Evolutionary conservation across 2,888 invertebrate species (phyloP).

Genomic region (Pyrgus malvae): DNA sequence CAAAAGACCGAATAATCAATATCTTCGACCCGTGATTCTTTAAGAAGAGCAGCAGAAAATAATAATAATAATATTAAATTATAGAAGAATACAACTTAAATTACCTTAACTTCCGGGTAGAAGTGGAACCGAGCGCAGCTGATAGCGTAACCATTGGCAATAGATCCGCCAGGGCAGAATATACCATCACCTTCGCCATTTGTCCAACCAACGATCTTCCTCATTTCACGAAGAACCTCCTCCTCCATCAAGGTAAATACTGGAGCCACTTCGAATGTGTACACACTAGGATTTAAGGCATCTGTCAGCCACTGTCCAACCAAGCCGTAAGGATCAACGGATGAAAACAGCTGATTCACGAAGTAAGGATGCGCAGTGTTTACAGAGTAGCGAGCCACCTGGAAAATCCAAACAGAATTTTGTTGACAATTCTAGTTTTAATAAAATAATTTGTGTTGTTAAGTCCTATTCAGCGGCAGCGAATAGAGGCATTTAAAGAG

Average conservation of each 20-base stretch:
- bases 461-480: too few relatives aligned
- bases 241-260: constrained; percentile 95
- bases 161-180: constrained; percentile 94
- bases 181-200: constrained; percentile 91
- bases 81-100: constrained; percentile 31
- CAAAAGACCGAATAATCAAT: too few relatives aligned
- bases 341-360: constrained; percentile 93
- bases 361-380: constrained; percentile 95
- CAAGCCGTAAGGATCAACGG: constrained; percentile 91
- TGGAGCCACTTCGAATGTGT: constrained; percentile 94
- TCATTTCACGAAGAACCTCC: constrained; percentile 89
- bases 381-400: constrained; percentile 88
- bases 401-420: constrained; percentile 28
- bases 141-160: constrained; percentile 95
- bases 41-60: too few relatives aligned
- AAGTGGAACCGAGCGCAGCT: constrained; percentile 89
- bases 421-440: too few relatives aligned
- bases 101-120: constrained; percentile 89
- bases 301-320: constrained; percentile 93
- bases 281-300: constrained; percentile 92
- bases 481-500: too few relatives aligned
- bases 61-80: too few relatives aligned
- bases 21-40: too few relatives aligned
- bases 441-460: too few relatives aligned
- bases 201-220: constrained; percentile 88